Evolutionary conservation across 1,140 invertebrate genomes (phyloP), one percentile per base, ranked within the genome.

Genomic region (Zaprionus kolodkinae): DNA sequence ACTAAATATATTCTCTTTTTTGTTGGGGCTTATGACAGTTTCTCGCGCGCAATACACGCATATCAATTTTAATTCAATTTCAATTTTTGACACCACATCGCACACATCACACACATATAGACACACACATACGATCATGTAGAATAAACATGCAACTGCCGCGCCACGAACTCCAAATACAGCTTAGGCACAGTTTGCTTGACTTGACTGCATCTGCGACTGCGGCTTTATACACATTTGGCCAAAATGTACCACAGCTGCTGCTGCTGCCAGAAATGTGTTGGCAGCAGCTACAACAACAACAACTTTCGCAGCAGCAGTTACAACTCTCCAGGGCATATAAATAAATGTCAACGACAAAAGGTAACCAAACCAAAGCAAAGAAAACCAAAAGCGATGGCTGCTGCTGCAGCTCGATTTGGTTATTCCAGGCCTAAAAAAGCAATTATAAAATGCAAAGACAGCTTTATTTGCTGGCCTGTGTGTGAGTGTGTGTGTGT

Each of bases 31-130:
- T 88, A 88, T 83, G 84, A 70, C 80, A 84, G 76, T 76, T 72
- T 65, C 79, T 67, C 69, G 72, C 67, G 65, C 76, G 84, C 80
- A 76, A n/a, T 13, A 54, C 66, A 69, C 83, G 80, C 80, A 87
- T 87, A 87, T 87, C 84, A 87, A 87, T 87, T 87, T 87, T 77
- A 84, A 88, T 89, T 88, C 77, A 84, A 77, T 87, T 87, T 87
- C 80, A 83, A 74, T 87, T 79, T 86, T 79, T 82, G 83, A 84
- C 84, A 87, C 77, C 69, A 65, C 56, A 79, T 43, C 59, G 66
- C 33, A 35, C 33, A 35, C 33, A 35, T 21, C 33, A 13, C 36
- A 36, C 13, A 45, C 45, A 38, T n/a, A 40, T 13, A 38, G 4
- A 72, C n/a, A 48, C 13, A 55, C 40, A 43, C n/a, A 35, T 9